Conservation (phyloP, 2,797 vertebrate genomes). For the Microcaecilia unicolor region DNA sequence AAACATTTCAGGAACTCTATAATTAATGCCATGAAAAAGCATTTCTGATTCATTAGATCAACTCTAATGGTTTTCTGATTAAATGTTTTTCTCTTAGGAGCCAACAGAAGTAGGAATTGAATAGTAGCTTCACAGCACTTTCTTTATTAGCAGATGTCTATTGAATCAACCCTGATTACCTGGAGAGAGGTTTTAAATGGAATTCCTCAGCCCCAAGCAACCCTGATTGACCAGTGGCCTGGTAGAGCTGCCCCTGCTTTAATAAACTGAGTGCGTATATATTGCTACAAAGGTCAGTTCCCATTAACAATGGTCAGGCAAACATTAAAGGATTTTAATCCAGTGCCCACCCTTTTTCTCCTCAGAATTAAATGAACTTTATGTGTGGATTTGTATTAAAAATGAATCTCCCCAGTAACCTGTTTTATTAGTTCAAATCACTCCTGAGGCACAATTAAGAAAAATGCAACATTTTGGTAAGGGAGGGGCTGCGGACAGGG, state of each 20-base stretch:
- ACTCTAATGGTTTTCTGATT: slow-evolving; percentile 50
- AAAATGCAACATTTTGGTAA: neutral
- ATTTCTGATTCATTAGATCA: slow-evolving; percentile 58
- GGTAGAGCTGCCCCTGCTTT: slow-evolving; percentile 32
- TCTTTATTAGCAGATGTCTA: slow-evolving; percentile 42
- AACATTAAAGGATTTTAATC: slow-evolving; percentile 30
- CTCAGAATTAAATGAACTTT: slow-evolving; percentile 8
- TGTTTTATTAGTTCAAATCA: neutral
- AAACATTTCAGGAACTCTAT: slow-evolving; percentile 43
- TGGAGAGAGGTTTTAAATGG: slow-evolving; percentile 51
- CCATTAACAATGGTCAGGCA: slow-evolving; percentile 26
- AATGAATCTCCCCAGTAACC: neutral
- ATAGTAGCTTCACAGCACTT: slow-evolving; percentile 40
- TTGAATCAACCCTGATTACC: slow-evolving; percentile 54
- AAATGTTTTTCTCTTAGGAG: slow-evolving; percentile 47
- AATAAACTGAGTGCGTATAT: slow-evolving; percentile 41
- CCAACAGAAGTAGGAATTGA: slow-evolving; percentile 47
- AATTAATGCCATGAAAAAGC: slow-evolving; percentile 49
- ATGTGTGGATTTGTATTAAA: slow-evolving; percentile 2
- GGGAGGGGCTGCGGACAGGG: no score
- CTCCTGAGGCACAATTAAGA: neutral
- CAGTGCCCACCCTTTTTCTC: slow-evolving; percentile 4
- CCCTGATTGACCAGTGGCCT: slow-evolving; percentile 45
- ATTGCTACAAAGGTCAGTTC: slow-evolving; percentile 41
- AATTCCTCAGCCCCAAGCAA: slow-evolving; percentile 53